Evolutionary conservation across 2,113 vertebrate genomes (phyloP), one percentile per base, ranked within the genome.

Genomic region (Carassius carassius): DNA sequence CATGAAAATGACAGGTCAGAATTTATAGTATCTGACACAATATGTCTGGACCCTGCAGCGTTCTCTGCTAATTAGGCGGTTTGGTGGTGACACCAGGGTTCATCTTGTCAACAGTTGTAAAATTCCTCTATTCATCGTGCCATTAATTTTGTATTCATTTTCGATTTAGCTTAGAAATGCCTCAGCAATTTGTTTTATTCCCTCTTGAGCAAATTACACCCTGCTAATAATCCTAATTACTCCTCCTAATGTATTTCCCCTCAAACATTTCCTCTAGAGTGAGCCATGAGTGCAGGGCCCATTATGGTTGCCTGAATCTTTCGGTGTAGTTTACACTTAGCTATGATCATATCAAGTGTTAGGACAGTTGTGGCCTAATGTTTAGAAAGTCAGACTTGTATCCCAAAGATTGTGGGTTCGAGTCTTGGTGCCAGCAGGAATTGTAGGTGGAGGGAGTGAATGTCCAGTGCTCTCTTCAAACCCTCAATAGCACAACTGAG

Each of bases 151-250:
- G 81, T 62, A 81, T 77, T 87, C 73, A 69, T 88, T 90, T 86
- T 85, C 44, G 69, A 78, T 91, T 88, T 90, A 78, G n/a, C 84
- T 90, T 78, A 63, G 76, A 90, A 92, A 85, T 54, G 70, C 91
- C 86, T 82, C 86, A 85, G 89, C 90, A 91, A 90, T 92, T 93
- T 92, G 85, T 91, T 87, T 88, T 89, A 88, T 90, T 91, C 91
- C 90, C 92, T 74, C 83, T 88, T 89, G 90, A 91, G 91, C 91
- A 88, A 92, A 94, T 92, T 88, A 92, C 62, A 76, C 88, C 91
- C 89, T 85, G 84, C 86, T 92, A 92, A 93, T 92, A 91, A 93
- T 90, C 90, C 90, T 92, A 92, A 93, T 94, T 93, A 93, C 85
- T 90, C 91, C 85, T 89, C 72, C 87, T 91, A 92, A 92, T 92